These are phyloP conservation scores for Zosterops hypoxanthus DNA, from an alignment of 2,113 vertebrate species.

Conservation along the genomic window DNA sequence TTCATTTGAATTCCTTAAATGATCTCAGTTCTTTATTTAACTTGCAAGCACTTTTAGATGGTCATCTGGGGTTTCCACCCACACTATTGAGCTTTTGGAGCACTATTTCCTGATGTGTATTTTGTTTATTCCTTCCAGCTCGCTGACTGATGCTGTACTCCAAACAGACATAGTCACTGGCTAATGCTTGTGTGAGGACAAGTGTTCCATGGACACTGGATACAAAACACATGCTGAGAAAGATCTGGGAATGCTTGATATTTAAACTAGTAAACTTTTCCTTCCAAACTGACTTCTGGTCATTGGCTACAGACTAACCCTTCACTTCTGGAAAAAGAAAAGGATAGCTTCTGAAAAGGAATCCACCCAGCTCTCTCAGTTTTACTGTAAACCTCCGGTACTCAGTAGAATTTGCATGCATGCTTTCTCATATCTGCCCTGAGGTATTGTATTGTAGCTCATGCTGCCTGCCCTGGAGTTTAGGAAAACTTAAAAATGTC, in stretches of 20 bases:
- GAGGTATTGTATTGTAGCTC: slow-evolving; percentile 36
- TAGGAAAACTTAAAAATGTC: not conserved
- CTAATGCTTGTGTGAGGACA: slow-evolving; percentile 69
- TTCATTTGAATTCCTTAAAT: slow-evolving; percentile 36
- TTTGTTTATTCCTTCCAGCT: slow-evolving; percentile 71
- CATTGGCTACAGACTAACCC: slow-evolving; percentile 56
- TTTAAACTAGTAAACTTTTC: slow-evolving; percentile 60
- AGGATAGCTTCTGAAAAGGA: slow-evolving; percentile 65
- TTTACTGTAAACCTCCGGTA: slow-evolving; percentile 41
- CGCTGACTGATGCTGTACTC: slow-evolving; percentile 68
- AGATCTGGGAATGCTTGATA: slow-evolving; percentile 65
- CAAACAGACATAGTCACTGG: slow-evolving; percentile 69
- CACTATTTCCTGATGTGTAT: slow-evolving; percentile 65
- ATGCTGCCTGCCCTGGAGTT: not conserved
- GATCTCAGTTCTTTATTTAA: not conserved
- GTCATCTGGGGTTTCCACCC: slow-evolving; percentile 46
- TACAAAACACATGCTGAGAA: slow-evolving; percentile 69
- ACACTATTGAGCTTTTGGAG: slow-evolving; percentile 47
- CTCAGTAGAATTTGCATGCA: slow-evolving; percentile 42
- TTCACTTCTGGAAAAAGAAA: slow-evolving; percentile 59
- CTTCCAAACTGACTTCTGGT: slow-evolving; percentile 57
- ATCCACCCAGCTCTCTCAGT: slow-evolving; percentile 13
- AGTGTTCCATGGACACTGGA: slow-evolving; percentile 69
- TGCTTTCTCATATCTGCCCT: slow-evolving; percentile 12
- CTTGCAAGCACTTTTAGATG: not conserved